Evolutionary conservation across 2,797 vertebrate species (phyloP), one percentile per base, ranked within the genome.

Genomic region (Phrynocephalus forsythii): DNA sequence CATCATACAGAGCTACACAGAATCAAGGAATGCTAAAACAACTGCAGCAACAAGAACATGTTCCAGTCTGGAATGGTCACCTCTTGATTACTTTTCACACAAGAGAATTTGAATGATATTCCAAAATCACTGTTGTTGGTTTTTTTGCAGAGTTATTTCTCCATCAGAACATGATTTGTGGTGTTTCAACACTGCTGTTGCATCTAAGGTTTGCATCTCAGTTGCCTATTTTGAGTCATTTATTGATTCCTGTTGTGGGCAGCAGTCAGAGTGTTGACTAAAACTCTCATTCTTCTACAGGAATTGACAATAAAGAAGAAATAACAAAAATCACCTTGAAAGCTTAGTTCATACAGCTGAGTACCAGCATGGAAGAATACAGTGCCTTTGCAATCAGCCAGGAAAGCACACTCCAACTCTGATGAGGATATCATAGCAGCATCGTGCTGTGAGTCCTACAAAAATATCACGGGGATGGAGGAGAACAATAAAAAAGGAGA

Each of bases 301-400:
- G 52, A 22, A 44, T 44, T 44, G 38, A 44, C 38, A 44, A 44
- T 5, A 44, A 44, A 44, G 38, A 44, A 44, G 38, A 44, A 44
- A 60, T 78, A 78, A 78, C 18, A 85, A 80, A 91, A 33, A 66
- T 91, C 84, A 96, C 95, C 93, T 90, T 89, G 9, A 67, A 96
- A 95, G 63, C 83, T 28, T 85, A 96, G 68, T 0, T 13, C 3
- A n/a, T 95, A 96, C 0, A 0, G 2, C 89, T 95, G 94, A 85
- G 88, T 93, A 56, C 93, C 95, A 44, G 92, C 95, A 0, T 0
- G 69, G 85, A 96, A 96, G 2, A 76, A 3, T 50, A 95, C 6
- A 28, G 1, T 8, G 22, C 86, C 87, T 11, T 28, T 91, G 22
- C 0, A 63, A 84, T 93, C 63, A 44, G 88, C 60, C 85, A 52